Evolutionary conservation across 2,113 vertebrate species (phyloP).

Genomic region (Cyanistes caeruleus): DNA sequence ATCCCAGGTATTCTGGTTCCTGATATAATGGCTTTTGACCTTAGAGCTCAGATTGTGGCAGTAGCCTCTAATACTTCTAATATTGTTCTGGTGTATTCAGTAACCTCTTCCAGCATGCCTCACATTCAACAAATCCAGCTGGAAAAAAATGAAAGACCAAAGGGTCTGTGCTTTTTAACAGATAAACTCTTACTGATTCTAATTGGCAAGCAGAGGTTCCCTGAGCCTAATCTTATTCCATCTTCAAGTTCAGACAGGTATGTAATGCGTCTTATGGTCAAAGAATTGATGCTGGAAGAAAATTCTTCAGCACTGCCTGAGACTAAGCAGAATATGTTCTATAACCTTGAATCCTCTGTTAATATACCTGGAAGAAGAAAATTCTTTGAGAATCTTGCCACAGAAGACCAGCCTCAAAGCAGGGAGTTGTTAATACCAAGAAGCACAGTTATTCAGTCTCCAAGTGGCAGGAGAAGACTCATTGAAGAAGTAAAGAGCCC

Average conservation of each 20-base stretch:
- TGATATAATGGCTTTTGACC: slow-evolving; percentile 87
- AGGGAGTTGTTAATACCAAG: slow-evolving; percentile 81
- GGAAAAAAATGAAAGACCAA: slow-evolving; percentile 85
- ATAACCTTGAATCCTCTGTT: slow-evolving; percentile 63
- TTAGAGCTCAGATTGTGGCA: slow-evolving; percentile 80
- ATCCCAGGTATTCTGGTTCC: slow-evolving; percentile 90
- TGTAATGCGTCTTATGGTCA: slow-evolving; percentile 77
- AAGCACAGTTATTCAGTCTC: slow-evolving; percentile 73
- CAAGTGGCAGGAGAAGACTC: slow-evolving; percentile 77
- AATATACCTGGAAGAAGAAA: slow-evolving; percentile 79
- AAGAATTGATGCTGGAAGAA: slow-evolving; percentile 80
- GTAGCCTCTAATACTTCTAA: slow-evolving; percentile 89
- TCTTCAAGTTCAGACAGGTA: slow-evolving; percentile 89
- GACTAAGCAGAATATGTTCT: slow-evolving; percentile 28
- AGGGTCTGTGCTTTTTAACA: slow-evolving; percentile 87
- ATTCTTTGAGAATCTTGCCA: slow-evolving; percentile 80
- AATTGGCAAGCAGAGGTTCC: slow-evolving; percentile 86
- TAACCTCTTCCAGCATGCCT: slow-evolving; percentile 85
- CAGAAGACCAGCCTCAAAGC: slow-evolving; percentile 73
- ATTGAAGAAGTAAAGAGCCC: slow-evolving; percentile 82
- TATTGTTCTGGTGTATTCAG: slow-evolving; percentile 86
- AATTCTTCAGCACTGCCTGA: slow-evolving; percentile 55
- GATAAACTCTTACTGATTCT: slow-evolving; percentile 85
- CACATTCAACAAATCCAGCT: slow-evolving; percentile 89
- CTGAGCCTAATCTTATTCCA: slow-evolving; percentile 80